A percentile compares a stretch with the other conserved stretches of the same genome.
phyloP scores from a whole-genome alignment of 2,113 vertebrate genomes.

The Cebidichthys violaceus region DNA sequence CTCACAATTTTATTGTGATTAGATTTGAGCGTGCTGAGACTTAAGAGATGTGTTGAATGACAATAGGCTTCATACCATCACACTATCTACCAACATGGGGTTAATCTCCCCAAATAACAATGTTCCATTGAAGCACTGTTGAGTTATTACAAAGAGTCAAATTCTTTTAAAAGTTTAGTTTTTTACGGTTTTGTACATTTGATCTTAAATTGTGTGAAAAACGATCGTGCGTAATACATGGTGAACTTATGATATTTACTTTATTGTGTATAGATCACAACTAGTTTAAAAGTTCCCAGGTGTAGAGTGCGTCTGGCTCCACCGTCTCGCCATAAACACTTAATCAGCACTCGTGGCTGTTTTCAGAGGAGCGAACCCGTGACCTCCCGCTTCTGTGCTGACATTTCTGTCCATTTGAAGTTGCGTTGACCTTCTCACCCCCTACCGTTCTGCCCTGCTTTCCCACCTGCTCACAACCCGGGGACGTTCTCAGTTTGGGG shows the following conservation, averaged over 20 bases:
- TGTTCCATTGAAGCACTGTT: neutral
- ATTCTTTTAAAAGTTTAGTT: neutral
- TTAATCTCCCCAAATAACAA: too few relatives aligned
- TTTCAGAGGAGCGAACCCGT: neutral
- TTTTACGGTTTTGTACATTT: neutral
- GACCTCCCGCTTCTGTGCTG: neutral
- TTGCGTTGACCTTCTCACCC: neutral
- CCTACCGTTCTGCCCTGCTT: neutral
- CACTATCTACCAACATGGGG: too few relatives aligned
- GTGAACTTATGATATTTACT: neutral
- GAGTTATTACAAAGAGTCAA: neutral
- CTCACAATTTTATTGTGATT: too few relatives aligned
- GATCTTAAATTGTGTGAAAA: neutral
- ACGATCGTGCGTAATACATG: neutral
- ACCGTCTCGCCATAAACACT: neutral
- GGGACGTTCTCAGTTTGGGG: neutral
- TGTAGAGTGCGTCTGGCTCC: neutral
- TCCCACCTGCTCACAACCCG: constrained; percentile 6
- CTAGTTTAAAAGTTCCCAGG: neutral
- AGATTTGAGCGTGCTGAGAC: too few relatives aligned
- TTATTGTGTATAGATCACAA: neutral
- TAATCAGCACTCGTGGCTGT: constrained; percentile 1
- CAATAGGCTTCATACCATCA: too few relatives aligned
- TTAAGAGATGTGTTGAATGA: too few relatives aligned
- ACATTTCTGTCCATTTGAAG: constrained; percentile 23